Percentiles rank a stretch among this genome's conserved stretches.
These are phyloP conservation scores for Pungitius pungitius DNA, from an alignment of 2,113 vertebrate species.

Conservation along the genomic window DNA sequence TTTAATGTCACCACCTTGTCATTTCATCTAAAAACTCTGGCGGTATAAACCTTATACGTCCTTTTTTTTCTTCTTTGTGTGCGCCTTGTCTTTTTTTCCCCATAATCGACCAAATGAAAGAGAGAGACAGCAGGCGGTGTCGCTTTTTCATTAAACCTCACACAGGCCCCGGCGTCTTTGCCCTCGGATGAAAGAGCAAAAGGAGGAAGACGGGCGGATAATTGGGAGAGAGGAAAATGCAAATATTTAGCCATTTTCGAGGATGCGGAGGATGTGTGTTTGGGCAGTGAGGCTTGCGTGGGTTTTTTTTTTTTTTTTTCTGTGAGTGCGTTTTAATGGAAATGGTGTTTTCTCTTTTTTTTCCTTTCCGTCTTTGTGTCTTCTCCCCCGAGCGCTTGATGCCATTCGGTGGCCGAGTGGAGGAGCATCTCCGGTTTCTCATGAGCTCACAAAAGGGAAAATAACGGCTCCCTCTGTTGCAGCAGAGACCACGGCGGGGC, in stretches of 20 bases:
- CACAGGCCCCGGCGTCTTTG: slow-evolving; percentile 28
- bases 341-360: background rate
- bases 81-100: background rate
- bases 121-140: slow-evolving; percentile 1
- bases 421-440: slow-evolving; percentile 67
- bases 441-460: slow-evolving; percentile 52
- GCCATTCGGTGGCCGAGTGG: slow-evolving; percentile 54
- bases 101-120: slow-evolving; percentile 4
- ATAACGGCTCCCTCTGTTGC: slow-evolving; percentile 55
- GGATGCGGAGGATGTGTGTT: slow-evolving; percentile 1
- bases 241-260: slow-evolving; percentile 44
- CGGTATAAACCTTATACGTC: too few relatives aligned
- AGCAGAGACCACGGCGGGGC: slow-evolving; percentile 24
- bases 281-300: slow-evolving; percentile 2
- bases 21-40: too few relatives aligned
- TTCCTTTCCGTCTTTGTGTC: slow-evolving; percentile 23
- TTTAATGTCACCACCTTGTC: background rate
- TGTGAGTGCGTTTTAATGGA: background rate
- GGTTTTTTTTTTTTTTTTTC: too few relatives aligned
- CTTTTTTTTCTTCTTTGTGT: slow-evolving; percentile 17
- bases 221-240: slow-evolving; percentile 45
- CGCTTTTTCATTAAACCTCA: slow-evolving; percentile 36
- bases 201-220: slow-evolving; percentile 31
- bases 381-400: slow-evolving; percentile 49
- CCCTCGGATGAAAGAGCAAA: slow-evolving; percentile 37